Evolutionary conservation across 2,113 vertebrate genomes (phyloP).

Genomic region (Danio rerio): DNA sequence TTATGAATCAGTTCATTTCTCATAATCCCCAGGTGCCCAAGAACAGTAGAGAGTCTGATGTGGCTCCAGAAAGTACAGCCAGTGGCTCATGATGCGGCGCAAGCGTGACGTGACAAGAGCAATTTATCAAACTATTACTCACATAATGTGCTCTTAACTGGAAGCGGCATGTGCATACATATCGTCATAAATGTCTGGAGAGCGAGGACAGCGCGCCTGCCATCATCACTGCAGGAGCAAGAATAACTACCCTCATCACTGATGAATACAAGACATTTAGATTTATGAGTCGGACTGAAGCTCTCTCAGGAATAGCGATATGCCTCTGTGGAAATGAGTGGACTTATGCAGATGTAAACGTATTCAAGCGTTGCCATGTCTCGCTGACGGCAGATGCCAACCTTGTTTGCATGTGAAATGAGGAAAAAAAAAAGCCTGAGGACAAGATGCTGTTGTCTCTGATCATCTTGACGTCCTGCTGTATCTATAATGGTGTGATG

Average conservation of each 20-base stretch:
- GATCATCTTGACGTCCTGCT: slow-evolving; percentile 7
- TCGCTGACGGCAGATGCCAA: slow-evolving; percentile 18
- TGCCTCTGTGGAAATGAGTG: slow-evolving; percentile 12
- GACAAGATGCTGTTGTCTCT: slow-evolving; percentile 8
- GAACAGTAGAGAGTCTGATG: slow-evolving; percentile 9
- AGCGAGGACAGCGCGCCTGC: background rate
- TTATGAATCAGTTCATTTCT: slow-evolving; percentile 28
- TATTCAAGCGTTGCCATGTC: background rate
- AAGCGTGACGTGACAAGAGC: slow-evolving; percentile 40
- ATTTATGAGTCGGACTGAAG: slow-evolving; percentile 39
- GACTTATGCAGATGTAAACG: slow-evolving; percentile 5
- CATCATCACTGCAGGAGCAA: slow-evolving; percentile 15
- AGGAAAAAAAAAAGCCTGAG: slow-evolving; percentile 7
- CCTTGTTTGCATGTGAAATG: slow-evolving; percentile 18
- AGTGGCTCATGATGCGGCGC: slow-evolving; percentile 26
- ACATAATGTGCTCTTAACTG: slow-evolving; percentile 31
- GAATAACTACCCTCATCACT: slow-evolving; percentile 33
- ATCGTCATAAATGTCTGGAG: slow-evolving; percentile 31
- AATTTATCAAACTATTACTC: slow-evolving; percentile 51
- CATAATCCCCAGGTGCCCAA: slow-evolving; percentile 12
- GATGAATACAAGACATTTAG: slow-evolving; percentile 35
- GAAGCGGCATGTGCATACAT: background rate
- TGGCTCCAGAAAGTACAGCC: slow-evolving; percentile 14
- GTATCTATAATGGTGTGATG: slow-evolving; percentile 33
- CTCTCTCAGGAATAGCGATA: slow-evolving; percentile 37